phyloP scores from a whole-genome alignment of 2,113 vertebrate genomes.

The Atractosteus spatula region DNA sequence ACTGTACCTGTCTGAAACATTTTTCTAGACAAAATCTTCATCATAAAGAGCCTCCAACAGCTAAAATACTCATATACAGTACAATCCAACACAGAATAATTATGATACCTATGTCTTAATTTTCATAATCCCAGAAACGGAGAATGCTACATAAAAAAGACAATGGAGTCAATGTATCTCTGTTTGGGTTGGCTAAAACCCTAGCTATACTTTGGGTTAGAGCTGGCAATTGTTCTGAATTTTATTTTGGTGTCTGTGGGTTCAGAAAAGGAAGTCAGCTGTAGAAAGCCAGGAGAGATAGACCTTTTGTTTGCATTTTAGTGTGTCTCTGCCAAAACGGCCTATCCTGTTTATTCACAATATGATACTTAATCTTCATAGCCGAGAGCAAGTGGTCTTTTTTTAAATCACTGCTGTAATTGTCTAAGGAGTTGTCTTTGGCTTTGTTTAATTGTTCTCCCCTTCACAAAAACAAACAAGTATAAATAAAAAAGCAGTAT shows the following conservation, averaged over 20 bases:
- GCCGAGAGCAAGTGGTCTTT: neutral
- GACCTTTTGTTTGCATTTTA: constrained; percentile 23
- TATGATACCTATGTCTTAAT: too few species aligned
- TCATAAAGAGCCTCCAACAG: too few species aligned
- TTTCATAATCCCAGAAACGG: too few species aligned
- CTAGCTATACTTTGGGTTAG: neutral
- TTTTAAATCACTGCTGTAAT: constrained; percentile 5
- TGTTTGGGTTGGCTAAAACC: too few species aligned
- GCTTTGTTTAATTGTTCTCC: constrained; percentile 20
- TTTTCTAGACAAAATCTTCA: too few species aligned
- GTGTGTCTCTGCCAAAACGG: constrained; percentile 10
- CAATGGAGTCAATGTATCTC: too few species aligned
- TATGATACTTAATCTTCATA: neutral
- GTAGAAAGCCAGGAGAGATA: constrained; percentile 22
- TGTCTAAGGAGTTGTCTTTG: constrained; percentile 3
- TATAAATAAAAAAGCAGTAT: constrained; percentile 7
- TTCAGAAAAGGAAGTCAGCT: constrained; percentile 36
- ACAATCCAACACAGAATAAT: too few species aligned
- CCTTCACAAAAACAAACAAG: constrained; percentile 19
- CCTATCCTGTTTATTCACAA: constrained; percentile 23
- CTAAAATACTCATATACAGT: too few species aligned
- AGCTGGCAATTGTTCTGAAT: constrained; percentile 27
- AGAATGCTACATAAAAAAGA: too few species aligned
- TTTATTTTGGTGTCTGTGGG: constrained; percentile 34
- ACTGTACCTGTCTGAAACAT: too few species aligned